Evolutionary conservation across 2,113 vertebrate genomes (phyloP).

Genomic region (Tichodroma muraria): DNA sequence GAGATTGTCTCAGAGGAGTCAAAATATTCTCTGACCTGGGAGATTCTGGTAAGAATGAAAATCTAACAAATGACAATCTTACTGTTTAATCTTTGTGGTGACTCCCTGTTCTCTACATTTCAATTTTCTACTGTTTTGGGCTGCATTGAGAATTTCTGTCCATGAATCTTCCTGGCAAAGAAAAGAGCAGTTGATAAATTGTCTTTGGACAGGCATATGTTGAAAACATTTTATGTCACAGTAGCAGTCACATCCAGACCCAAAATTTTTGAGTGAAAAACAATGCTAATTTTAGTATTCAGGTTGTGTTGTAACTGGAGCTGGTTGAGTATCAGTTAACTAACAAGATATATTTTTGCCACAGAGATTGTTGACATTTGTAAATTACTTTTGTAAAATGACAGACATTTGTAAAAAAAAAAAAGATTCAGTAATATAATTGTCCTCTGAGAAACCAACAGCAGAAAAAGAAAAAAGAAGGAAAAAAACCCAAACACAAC

Average conservation of each 20-base stretch:
- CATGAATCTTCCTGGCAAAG: not conserved
- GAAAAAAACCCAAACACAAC: not conserved
- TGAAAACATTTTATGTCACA: not conserved
- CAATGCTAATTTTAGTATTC: not conserved
- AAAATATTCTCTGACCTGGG: not conserved
- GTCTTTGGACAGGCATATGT: not conserved
- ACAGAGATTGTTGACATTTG: not conserved
- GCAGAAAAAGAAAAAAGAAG: not conserved
- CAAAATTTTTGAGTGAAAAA: not conserved
- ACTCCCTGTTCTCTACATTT: not conserved
- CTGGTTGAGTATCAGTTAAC: not conserved
- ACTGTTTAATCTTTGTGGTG: not conserved
- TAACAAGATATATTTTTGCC: not conserved
- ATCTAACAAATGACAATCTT: not conserved
- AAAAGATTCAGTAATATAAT: not conserved
- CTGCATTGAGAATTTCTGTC: not conserved
- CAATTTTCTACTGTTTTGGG: not conserved
- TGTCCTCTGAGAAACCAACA: not conserved
- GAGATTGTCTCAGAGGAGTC: not conserved
- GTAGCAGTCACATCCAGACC: not conserved
- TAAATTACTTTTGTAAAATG: not conserved
- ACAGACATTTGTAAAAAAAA: too few species aligned
- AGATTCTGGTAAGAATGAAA: not conserved
- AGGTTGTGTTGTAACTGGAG: not conserved
- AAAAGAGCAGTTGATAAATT: not conserved